A percentile compares a stretch with the other conserved stretches of the same genome.
Evolutionary conservation across 1,140 invertebrate genomes (phyloP).

Genomic region (Melipona quadrifasciata): DNA sequence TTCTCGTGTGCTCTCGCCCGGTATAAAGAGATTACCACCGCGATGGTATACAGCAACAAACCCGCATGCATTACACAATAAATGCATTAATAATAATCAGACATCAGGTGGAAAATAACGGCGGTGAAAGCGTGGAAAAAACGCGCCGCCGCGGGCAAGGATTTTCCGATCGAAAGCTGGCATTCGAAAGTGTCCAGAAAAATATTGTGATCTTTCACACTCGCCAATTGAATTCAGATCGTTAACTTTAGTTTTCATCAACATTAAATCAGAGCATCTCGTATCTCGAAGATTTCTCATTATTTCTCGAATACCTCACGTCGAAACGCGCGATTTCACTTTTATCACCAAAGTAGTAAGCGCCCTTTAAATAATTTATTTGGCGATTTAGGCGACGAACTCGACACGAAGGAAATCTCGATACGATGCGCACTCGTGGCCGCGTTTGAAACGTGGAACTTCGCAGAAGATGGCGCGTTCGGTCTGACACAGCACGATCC

Average conservation of each 20-base stretch:
- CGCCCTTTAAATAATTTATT: neutral
- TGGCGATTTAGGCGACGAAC: neutral
- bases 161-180: too few relatives aligned
- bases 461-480: conserved; percentile 34
- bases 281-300: too few relatives aligned
- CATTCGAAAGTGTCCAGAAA: too few relatives aligned
- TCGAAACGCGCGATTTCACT: neutral
- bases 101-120: neutral
- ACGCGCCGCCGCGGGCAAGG: too few relatives aligned
- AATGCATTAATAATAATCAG: neutral
- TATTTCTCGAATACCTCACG: neutral
- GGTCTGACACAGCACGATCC: conserved; percentile 6
- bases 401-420: neutral
- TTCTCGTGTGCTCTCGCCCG: conserved; percentile 34
- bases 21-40: conserved; percentile 44
- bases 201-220: too few relatives aligned
- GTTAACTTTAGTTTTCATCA: too few relatives aligned
- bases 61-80: neutral
- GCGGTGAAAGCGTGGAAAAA: conserved; percentile 11
- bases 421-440: too few relatives aligned
- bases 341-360: too few relatives aligned
- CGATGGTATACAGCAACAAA: neutral
- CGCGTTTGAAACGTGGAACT: neutral
- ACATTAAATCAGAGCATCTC: too few relatives aligned
- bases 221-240: too few relatives aligned